Conservation (phyloP, 2,888 invertebrate species). For the Pollenia labialis region DNA sequence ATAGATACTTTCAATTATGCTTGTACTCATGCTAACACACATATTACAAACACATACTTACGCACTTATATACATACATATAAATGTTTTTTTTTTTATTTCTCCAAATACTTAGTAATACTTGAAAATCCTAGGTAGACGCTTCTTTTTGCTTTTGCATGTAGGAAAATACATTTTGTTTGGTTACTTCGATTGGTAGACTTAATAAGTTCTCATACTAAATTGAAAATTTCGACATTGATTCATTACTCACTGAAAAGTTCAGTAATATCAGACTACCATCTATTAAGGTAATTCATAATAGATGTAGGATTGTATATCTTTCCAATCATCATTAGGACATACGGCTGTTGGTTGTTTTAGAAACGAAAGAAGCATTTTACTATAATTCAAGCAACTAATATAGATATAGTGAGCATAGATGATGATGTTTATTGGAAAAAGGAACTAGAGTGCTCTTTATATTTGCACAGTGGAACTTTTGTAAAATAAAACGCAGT, state of each 20-base stretch:
- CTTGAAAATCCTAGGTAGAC: not conserved
- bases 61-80: too few species aligned
- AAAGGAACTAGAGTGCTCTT: too few species aligned
- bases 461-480: not conserved
- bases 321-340: slow-evolving; percentile 54
- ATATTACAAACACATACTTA: not conserved
- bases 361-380: not conserved
- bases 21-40: not conserved
- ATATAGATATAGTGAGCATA: not conserved
- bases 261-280: slow-evolving; percentile 18
- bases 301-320: slow-evolving; percentile 3
- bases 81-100: too few species aligned
- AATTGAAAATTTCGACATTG: slow-evolving; percentile 66
- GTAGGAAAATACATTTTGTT: not conserved
- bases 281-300: not conserved
- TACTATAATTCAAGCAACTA: slow-evolving; percentile 16
- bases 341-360: slow-evolving; percentile 28
- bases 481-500: too few species aligned
- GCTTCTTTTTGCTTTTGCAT: not conserved
- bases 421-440: too few species aligned
- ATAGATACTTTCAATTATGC: not conserved
- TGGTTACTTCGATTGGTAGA: slow-evolving; percentile 28
- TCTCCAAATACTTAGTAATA: slow-evolving; percentile 12
- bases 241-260: slow-evolving; percentile 63
- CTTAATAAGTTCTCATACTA: slow-evolving; percentile 54